phyloP scores from a whole-genome alignment of 2,797 vertebrate genomes.

The Muraenolepis orangiensis region DNA sequence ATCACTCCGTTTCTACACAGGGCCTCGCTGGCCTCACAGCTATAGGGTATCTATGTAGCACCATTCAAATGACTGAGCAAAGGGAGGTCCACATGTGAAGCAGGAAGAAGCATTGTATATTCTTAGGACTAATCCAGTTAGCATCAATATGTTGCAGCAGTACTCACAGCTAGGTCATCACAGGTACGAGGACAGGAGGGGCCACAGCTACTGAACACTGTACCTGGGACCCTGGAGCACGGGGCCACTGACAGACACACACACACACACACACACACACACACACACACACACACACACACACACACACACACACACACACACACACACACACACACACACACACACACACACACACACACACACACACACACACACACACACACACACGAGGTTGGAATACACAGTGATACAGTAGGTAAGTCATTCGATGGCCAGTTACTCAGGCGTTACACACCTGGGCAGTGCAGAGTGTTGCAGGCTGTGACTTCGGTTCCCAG shows the following conservation, averaged over 20 bases:
- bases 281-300: conserved; percentile 9
- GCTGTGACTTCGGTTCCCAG: conserved; percentile 66
- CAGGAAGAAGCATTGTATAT: no score
- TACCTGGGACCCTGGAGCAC: conserved; percentile 73
- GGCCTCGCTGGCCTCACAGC: no score
- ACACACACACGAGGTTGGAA: background rate
- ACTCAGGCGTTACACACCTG: conserved; percentile 61
- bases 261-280: conserved; percentile 17
- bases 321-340: background rate
- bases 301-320: conserved; percentile 3
- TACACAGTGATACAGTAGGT: background rate
- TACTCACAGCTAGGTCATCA: conserved; percentile 81
- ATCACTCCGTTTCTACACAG: no score
- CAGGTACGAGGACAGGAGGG: conserved; percentile 86
- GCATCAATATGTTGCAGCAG: background rate
- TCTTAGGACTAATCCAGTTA: no score
- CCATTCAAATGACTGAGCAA: no score
- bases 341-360: background rate
- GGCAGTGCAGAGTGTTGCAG: conserved; percentile 77
- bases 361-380: background rate
- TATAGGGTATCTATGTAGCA: no score
- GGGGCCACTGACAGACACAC: conserved; percentile 65
- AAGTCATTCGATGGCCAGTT: background rate
- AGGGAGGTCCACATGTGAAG: no score
- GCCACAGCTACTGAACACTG: conserved; percentile 80